Base-by-base conservation (phyloP, 23 tunicate species). In the Trididemnum miniatum region DNA sequence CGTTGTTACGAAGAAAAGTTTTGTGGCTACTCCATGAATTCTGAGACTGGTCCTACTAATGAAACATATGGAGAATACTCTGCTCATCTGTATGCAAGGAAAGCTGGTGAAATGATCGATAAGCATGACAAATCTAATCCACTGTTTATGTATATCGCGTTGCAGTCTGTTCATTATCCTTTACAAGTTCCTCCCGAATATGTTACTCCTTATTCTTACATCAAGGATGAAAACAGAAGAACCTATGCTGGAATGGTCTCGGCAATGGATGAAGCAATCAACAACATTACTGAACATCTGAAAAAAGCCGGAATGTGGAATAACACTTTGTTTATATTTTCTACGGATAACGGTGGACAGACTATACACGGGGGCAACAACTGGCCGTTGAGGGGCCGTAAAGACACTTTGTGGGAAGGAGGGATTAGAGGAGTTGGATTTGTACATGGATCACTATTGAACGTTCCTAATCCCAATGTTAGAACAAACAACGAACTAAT, bases 151-250 rank as follows among this genome's bases (percentile, higher is more conserved):
- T 93, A 93, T 49, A 33, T 88, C 44, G 89, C 98, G 20, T 72
- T 93, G 31, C 98, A 93, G 54, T 93, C 98, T 29, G 98, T 93
- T 31, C 98, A 93, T 73, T 31, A 72, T 24, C 98, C 98, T 20
- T 78, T 93, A 84, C 85, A 93, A 88, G 98, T 82, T 0, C 98
- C 98, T 24, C 95, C 64, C 1, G 28, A 73, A 5, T 94, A 94
- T 54, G 35, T 76, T 23, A 71, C 85, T 39, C 95, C 95, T 7
- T 94, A 85, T 69, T 29, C 65, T 29, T 37, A 64, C 36, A 94
- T 94, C 20, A 89, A 89, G 63, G 85, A 89, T 40, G 27, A 60
- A 5, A 69, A 78, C 39, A 32, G 98, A 51, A 49, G 83, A 7
- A 89, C 52, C 2, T 90, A 90, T 66, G 96, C 87, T 5, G 96